phyloP scores from a whole-genome alignment of 2,113 vertebrate genomes.

The zebrafish (Danio rerio) region GRCz12tu NC_133184.1:20083501-20084000 shows the following conservation, averaged over 20 bases:
- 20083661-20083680: too few species aligned
- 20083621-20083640: not conserved
- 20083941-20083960: slow-evolving; percentile 54
- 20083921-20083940: slow-evolving; percentile 56
- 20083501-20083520: too few species aligned
- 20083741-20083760: slow-evolving; percentile 39
- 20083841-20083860: slow-evolving; percentile 74
- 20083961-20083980: slow-evolving; percentile 33
- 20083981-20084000: slow-evolving; percentile 1
- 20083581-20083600: too few species aligned
- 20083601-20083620: too few species aligned
- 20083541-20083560: too few species aligned
- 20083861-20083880: slow-evolving; percentile 66
- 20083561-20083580: too few species aligned
- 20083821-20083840: slow-evolving; percentile 70
- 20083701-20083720: not conserved
- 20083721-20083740: slow-evolving; percentile 23
- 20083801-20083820: slow-evolving; percentile 72
- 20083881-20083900: slow-evolving; percentile 38
- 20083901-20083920: slow-evolving; percentile 59
- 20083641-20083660: not conserved
- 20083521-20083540: too few species aligned
- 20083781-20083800: slow-evolving; percentile 67
- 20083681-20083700: not conserved
- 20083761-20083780: slow-evolving; percentile 46